Base-by-base conservation (phyloP, 2,888 invertebrate genomes). In the Stegana nigrithorax region DNA sequence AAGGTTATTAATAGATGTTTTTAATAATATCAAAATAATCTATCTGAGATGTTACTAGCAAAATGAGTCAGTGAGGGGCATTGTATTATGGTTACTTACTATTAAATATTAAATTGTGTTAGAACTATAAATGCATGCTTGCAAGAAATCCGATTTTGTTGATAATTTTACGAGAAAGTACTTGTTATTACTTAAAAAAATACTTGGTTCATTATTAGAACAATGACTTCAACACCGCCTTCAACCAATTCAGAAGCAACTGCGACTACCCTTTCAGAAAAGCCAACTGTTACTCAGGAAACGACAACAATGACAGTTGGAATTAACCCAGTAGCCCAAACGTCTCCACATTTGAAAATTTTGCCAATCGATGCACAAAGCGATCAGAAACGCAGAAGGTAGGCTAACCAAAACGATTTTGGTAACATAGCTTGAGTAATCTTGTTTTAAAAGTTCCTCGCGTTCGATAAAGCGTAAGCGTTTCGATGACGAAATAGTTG, bases 401-500 rank as follows among this genome's bases (percentile, higher is more conserved):
- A 63, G 66, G 60, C 64, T 8, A 17, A n/a, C 29, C 57, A 55
- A 21, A 64, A 63, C 50, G 10, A 45, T 29, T 55, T 25, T 10
- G 57, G 39, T n/a, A 44, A 47, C 29, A 8, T 45, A 45, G n/a
- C 17, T 44, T 32, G 36, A 32, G 32, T 12, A 50, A 36, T 23
- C 10, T 29, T 56, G 6, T 5, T 26, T 44, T 60, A 85, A 81
- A 81, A 95, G 96, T 84, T 97, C 97, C 10, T 95, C 95, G 26
- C 89, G 98, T 63, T 97, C 97, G 1, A 97, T 98, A 75, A 98
- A 97, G 85, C 89, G 98, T 0, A 92, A 95, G 76, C 93, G 97
- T 74, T 98, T 98, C 86, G 98, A 98, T 83, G 98, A 98, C 88
- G 98, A 98, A 86, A 87, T 98, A 63, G 97, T 98, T 0, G 97